Evolutionary conservation across 2,888 invertebrate genomes (phyloP).

Genomic region (Chrysodeixis includens): DNA sequence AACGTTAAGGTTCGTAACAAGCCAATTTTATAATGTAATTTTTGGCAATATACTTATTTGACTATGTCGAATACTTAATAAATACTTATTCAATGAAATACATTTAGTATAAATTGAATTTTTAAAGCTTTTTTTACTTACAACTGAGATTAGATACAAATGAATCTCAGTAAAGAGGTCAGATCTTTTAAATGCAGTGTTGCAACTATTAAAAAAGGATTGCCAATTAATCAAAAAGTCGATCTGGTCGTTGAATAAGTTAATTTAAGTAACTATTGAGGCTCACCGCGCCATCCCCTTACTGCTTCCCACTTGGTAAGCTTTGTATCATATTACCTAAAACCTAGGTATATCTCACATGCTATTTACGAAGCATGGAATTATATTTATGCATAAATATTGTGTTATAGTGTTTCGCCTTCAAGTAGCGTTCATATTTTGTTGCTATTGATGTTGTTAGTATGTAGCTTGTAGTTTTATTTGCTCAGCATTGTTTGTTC

Average conservation of each 20-base stretch:
- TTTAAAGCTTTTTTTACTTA: neutral
- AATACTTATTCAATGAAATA: neutral
- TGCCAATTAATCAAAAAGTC: neutral
- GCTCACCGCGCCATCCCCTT: constrained; percentile 35
- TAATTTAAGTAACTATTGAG: constrained; percentile 41
- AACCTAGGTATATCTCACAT: constrained; percentile 31
- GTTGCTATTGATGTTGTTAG: constrained; percentile 63
- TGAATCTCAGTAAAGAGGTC: neutral
- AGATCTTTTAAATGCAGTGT: neutral
- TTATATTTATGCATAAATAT: constrained; percentile 42
- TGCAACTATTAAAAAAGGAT: neutral
- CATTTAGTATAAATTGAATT: neutral
- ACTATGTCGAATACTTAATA: constrained; percentile 5
- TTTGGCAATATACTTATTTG: constrained; percentile 23
- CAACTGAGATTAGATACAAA: neutral
- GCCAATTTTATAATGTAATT: constrained; percentile 41
- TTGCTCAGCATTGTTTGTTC: constrained; percentile 59
- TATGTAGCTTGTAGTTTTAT: constrained; percentile 58
- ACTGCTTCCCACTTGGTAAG: constrained; percentile 11
- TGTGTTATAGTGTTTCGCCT: constrained; percentile 41
- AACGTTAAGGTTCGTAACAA: constrained; percentile 37
- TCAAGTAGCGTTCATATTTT: constrained; percentile 43
- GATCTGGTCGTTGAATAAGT: constrained; percentile 5
- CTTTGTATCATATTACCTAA: constrained; percentile 23
- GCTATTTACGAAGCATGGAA: constrained; percentile 45